These are phyloP conservation scores for Mylabris phalerata DNA, from an alignment of 1,140 invertebrate genomes.

Conservation along the genomic window DNA sequence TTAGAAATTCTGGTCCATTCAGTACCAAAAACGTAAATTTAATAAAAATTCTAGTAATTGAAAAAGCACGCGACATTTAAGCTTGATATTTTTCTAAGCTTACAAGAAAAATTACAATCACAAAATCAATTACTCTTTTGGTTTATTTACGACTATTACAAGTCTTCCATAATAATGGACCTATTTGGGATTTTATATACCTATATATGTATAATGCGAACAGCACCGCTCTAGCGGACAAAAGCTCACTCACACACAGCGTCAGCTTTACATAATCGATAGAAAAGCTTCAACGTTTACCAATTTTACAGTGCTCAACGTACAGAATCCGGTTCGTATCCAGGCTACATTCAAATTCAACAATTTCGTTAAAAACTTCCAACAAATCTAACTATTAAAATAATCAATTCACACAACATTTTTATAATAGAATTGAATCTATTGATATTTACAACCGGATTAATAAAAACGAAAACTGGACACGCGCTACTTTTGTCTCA, in stretches of 20 bases:
- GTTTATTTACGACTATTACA: constrained; percentile 24
- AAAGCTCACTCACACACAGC: constrained; percentile 10
- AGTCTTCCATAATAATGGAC: constrained; percentile 23
- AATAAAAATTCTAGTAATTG: constrained; percentile 16
- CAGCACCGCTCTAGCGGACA: constrained; percentile 20
- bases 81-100: constrained; percentile 18
- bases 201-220: not conserved
- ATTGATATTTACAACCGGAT: too few species aligned
- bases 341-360: constrained; percentile 2
- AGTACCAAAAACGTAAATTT: constrained; percentile 4
- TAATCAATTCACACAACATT: too few species aligned
- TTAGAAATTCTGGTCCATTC: constrained; percentile 12
- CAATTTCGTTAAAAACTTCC: too few species aligned
- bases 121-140: constrained; percentile 29
- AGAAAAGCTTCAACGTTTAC: constrained; percentile 14
- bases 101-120: constrained; percentile 24
- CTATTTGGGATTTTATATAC: too few species aligned
- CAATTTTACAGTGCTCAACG: constrained; percentile 5
- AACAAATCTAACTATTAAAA: too few species aligned
- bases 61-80: constrained; percentile 18
- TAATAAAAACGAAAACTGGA: too few species aligned
- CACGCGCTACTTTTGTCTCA: too few species aligned
- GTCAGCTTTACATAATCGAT: constrained; percentile 19
- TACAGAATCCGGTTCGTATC: constrained; percentile 6
- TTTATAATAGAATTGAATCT: too few species aligned